phyloP scores from a whole-genome alignment of 1,140 invertebrate species.

The Chymomyza costata region DNA sequence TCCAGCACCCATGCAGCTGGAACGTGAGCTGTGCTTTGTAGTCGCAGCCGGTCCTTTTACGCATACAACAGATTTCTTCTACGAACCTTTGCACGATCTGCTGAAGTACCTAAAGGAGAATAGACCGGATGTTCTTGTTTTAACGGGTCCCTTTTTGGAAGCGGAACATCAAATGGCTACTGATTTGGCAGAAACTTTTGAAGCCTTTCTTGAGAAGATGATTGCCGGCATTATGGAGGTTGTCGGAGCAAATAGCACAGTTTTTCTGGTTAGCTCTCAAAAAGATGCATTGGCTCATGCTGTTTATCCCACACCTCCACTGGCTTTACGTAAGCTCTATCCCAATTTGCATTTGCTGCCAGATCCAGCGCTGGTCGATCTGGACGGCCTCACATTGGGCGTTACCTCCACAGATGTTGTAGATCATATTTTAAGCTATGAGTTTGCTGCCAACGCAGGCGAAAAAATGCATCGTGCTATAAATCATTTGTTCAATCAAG shows the following conservation, averaged over 20 bases:
- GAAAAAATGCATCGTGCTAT: conserved; percentile 84
- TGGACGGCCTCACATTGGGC: conserved; percentile 86
- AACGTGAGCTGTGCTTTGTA: conserved; percentile 81
- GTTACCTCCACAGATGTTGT: conserved; percentile 89
- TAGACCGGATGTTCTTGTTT: conserved; percentile 86
- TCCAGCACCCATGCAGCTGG: conserved; percentile 51
- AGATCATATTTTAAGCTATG: conserved; percentile 86
- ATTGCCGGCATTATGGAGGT: conserved; percentile 80
- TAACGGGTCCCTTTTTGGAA: conserved; percentile 91
- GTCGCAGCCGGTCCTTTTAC: conserved; percentile 90
- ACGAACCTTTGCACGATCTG: conserved; percentile 88
- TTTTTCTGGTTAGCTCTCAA: conserved; percentile 82
- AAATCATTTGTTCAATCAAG: conserved; percentile 85
- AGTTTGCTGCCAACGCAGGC: conserved; percentile 79
- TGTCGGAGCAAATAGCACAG: conserved; percentile 63
- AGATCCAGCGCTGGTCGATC: conserved; percentile 87
- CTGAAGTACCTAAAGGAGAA: conserved; percentile 81
- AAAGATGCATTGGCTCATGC: conserved; percentile 86
- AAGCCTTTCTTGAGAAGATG: conserved; percentile 83
- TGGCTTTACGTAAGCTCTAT: conserved; percentile 76
- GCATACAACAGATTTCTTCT: conserved; percentile 83
- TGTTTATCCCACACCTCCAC: conserved; percentile 89
- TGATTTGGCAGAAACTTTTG: conserved; percentile 80
- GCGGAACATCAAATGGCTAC: conserved; percentile 79
- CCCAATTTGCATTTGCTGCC: conserved; percentile 81